phyloP scores from a whole-genome alignment of 2,797 vertebrate species.

The Liasis olivaceus region DNA sequence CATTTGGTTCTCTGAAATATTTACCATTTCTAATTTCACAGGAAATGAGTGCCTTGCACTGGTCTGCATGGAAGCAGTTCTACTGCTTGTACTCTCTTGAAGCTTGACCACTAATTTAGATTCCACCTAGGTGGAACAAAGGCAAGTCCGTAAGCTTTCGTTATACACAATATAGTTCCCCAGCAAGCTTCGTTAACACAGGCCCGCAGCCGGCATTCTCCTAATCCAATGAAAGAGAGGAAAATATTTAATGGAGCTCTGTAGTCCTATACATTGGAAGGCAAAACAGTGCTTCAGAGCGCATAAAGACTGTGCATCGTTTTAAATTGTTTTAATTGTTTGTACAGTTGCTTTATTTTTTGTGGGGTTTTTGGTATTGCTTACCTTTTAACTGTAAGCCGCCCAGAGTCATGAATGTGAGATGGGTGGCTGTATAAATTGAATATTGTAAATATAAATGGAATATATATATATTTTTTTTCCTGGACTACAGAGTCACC shows the following conservation, averaged over 20 bases:
- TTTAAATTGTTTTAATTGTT: not conserved
- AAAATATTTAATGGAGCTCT: not conserved
- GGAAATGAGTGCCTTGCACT: not conserved
- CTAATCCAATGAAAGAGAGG: not conserved
- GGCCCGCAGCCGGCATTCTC: not conserved
- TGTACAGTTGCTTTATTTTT: not conserved
- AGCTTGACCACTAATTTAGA: not conserved
- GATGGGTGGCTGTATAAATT: not conserved
- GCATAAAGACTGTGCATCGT: not conserved
- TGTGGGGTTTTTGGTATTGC: not conserved
- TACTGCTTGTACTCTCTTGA: not conserved
- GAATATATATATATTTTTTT: not conserved
- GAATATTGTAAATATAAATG: not conserved
- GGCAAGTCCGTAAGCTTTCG: not conserved
- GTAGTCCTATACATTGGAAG: not conserved
- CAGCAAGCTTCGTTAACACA: not conserved
- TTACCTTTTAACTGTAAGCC: not conserved
- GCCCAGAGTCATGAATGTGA: not conserved
- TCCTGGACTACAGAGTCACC: not conserved
- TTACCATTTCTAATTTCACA: not conserved
- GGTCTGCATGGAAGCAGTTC: not conserved
- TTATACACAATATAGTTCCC: not conserved
- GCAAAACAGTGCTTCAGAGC: not conserved
- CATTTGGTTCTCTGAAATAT: not conserved
- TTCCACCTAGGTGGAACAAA: not conserved